Evolutionary conservation across 2,797 vertebrate species (phyloP).

Genomic region (Oceanodroma leucorhoa): DNA sequence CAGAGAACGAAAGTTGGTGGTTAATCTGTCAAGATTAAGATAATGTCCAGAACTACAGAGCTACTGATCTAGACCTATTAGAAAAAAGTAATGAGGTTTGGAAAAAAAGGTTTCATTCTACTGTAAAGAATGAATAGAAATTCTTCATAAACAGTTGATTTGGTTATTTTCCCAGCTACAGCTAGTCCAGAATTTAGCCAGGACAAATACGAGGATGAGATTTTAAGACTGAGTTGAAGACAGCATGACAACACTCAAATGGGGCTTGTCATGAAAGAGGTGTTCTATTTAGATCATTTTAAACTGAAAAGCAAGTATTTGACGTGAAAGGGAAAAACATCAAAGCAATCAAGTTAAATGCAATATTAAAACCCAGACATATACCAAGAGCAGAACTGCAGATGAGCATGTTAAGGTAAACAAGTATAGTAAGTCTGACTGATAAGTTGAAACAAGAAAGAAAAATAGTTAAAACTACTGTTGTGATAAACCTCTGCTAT

Average conservation of each 20-base stretch:
- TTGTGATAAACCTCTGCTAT: background rate
- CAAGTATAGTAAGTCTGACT: background rate
- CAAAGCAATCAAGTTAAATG: background rate
- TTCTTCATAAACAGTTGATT: background rate
- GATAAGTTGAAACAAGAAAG: background rate
- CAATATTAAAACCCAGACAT: background rate
- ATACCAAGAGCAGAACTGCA: background rate
- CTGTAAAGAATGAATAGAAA: background rate
- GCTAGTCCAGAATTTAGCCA: background rate
- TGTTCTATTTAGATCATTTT: background rate
- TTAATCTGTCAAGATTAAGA: background rate
- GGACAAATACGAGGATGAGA: background rate
- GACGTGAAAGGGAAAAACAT: background rate
- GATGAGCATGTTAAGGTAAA: background rate
- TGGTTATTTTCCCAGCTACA: background rate
- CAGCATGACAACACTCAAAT: background rate
- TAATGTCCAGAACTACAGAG: background rate
- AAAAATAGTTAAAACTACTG: background rate
- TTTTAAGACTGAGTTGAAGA: background rate
- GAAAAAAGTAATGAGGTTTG: background rate
- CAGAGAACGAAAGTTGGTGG: background rate
- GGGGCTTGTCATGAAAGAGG: background rate
- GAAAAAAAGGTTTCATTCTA: background rate
- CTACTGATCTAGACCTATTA: background rate
- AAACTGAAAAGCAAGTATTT: background rate